These are phyloP conservation scores for Enoplosus armatus DNA, from an alignment of 2,797 vertebrate species.

Conservation along the genomic window DNA sequence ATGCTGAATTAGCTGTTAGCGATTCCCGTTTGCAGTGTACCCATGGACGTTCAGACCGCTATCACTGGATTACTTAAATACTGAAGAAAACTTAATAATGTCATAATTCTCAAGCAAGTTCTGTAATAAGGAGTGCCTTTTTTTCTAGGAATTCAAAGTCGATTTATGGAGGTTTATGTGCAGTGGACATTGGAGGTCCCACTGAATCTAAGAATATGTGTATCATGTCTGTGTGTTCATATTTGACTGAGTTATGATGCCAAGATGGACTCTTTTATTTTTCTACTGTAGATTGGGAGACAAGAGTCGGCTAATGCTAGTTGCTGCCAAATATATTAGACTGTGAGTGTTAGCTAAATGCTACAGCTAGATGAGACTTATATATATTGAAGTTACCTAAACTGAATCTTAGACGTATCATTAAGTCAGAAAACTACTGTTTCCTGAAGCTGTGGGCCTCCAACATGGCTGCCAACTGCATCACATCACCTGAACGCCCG, in stretches of 20 bases:
- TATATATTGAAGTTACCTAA: too few relatives aligned
- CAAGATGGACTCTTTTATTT: too few relatives aligned
- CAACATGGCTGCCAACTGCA: background rate
- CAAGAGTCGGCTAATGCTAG: too few relatives aligned
- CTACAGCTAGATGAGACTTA: too few relatives aligned
- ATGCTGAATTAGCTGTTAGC: background rate
- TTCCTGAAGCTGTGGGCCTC: background rate
- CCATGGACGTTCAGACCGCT: background rate
- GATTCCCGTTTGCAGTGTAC: background rate
- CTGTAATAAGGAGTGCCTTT: too few relatives aligned
- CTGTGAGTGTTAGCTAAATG: background rate
- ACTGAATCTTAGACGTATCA: too few relatives aligned
- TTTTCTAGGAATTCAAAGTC: background rate
- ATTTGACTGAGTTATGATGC: too few relatives aligned
- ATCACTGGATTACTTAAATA: background rate
- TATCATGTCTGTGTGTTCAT: background rate
- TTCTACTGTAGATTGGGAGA: too few relatives aligned
- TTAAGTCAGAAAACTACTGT: background rate
- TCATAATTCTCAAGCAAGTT: background rate
- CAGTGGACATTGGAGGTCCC: too few relatives aligned
- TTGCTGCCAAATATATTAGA: too few relatives aligned
- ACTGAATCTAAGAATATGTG: too few relatives aligned
- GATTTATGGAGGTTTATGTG: background rate
- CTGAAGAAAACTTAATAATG: background rate
- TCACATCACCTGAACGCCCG: conserved; percentile 2